These are phyloP conservation scores for Siniperca undulata DNA, from an alignment of 2,797 vertebrate genomes.

Conservation along the genomic window DNA sequence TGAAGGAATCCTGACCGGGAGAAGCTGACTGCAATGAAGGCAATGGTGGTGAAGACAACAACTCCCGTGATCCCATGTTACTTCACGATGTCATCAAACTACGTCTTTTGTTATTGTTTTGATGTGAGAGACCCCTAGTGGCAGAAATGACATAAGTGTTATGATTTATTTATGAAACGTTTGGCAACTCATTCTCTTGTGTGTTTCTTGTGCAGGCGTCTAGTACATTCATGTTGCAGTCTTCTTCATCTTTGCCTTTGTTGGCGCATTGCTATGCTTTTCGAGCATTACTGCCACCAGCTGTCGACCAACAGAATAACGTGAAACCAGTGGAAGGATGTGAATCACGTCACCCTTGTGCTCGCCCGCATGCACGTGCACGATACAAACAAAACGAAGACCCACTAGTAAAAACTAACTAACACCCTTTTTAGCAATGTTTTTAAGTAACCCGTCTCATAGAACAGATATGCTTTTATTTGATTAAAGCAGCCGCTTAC, in stretches of 20 bases:
- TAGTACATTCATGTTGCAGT: not conserved
- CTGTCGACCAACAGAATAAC: not conserved
- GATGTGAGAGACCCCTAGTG: too few relatives aligned
- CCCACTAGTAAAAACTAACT: not conserved
- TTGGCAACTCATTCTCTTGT: conserved; percentile 1
- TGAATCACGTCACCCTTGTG: not conserved
- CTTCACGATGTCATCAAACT: too few relatives aligned
- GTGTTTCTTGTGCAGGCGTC: too few relatives aligned
- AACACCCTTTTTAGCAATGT: not conserved
- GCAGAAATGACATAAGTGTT: not conserved
- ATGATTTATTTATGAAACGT: conserved; percentile 15
- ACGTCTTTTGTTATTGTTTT: too few relatives aligned
- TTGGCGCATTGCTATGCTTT: too few relatives aligned
- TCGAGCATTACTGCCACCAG: not conserved
- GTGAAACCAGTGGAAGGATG: not conserved
- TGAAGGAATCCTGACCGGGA: too few relatives aligned
- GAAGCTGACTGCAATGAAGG: too few relatives aligned
- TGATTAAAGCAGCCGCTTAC: conserved; percentile 4
- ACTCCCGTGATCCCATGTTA: too few relatives aligned
- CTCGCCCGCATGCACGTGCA: not conserved
- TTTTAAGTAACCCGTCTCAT: not conserved
- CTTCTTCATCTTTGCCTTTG: not conserved
- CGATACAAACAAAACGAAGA: not conserved
- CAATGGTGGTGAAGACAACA: too few relatives aligned
- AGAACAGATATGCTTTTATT: not conserved